Evolutionary conservation across 2,888 invertebrate species (phyloP).

Genomic region (Spilosoma lubricipeda): DNA sequence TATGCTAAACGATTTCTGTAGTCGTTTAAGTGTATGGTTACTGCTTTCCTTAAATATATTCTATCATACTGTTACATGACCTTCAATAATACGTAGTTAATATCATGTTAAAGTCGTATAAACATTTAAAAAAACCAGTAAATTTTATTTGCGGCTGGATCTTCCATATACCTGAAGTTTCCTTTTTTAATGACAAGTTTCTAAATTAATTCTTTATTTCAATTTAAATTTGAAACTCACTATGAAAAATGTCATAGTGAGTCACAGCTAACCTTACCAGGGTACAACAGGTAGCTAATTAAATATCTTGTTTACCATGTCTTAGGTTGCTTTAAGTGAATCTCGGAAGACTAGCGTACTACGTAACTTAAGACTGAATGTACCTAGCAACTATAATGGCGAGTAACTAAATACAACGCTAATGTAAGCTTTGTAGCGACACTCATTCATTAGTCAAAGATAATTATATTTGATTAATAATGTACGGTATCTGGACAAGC

Average conservation of each 20-base stretch:
- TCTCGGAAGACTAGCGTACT: neutral
- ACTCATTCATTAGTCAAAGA: neutral
- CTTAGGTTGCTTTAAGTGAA: neutral
- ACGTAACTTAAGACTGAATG: neutral
- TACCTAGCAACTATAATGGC: neutral
- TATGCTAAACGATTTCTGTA: neutral
- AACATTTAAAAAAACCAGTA: too few species aligned
- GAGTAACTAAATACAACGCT: neutral
- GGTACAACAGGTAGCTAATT: neutral
- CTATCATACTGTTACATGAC: too few species aligned
- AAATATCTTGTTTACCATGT: neutral
- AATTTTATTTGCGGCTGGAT: too few species aligned
- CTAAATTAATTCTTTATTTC: too few species aligned
- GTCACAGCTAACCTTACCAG: too few species aligned
- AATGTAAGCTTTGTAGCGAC: neutral
- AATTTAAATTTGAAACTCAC: too few species aligned
- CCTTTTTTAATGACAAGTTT: too few species aligned
- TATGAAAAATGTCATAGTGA: too few species aligned
- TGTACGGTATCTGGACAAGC: neutral
- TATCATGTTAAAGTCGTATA: too few species aligned
- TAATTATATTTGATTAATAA: conserved; percentile 1
- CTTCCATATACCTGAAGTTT: too few species aligned
- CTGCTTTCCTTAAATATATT: neutral
- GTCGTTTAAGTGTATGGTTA: neutral
- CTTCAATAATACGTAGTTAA: too few species aligned